Evolutionary conservation across 2,797 vertebrate genomes (phyloP).

Genomic region (Pseudomugil gertrudae): DNA sequence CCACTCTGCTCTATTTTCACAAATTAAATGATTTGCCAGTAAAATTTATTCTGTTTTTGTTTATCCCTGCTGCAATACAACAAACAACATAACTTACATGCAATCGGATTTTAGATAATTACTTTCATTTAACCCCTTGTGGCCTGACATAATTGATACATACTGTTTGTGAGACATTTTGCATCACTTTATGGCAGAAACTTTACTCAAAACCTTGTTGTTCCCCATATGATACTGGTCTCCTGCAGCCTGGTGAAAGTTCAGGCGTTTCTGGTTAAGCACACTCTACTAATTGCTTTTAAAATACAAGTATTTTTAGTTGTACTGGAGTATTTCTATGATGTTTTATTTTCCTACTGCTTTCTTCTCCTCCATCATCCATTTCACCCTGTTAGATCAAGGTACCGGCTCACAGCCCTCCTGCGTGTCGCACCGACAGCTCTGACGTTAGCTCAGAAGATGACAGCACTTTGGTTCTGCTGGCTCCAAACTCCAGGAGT

Average conservation of each 20-base stretch:
- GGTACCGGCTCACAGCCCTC: slow-evolving; percentile 84
- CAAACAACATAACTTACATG: not conserved
- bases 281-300: not conserved
- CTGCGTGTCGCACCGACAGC: slow-evolving; percentile 82
- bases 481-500: slow-evolving; percentile 89
- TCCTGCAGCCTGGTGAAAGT: too few relatives aligned
- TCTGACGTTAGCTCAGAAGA: slow-evolving; percentile 91
- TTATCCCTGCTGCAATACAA: not conserved
- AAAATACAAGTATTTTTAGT: not conserved
- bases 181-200: too few relatives aligned
- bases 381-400: slow-evolving; percentile 82
- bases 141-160: too few relatives aligned
- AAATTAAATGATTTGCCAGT: not conserved
- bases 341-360: not conserved
- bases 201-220: too few relatives aligned
- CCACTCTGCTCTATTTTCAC: not conserved
- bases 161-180: too few relatives aligned
- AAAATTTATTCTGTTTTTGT: not conserved
- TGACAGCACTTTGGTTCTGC: slow-evolving; percentile 93
- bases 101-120: not conserved
- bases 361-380: not conserved
- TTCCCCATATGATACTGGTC: too few relatives aligned
- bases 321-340: not conserved
- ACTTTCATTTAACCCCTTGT: too few relatives aligned
- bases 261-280: too few relatives aligned